A percentile compares a stretch with the other conserved stretches of the same genome.
Conservation (phyloP, 2,797 vertebrate genomes). For the Borostomias antarcticus region DNA sequence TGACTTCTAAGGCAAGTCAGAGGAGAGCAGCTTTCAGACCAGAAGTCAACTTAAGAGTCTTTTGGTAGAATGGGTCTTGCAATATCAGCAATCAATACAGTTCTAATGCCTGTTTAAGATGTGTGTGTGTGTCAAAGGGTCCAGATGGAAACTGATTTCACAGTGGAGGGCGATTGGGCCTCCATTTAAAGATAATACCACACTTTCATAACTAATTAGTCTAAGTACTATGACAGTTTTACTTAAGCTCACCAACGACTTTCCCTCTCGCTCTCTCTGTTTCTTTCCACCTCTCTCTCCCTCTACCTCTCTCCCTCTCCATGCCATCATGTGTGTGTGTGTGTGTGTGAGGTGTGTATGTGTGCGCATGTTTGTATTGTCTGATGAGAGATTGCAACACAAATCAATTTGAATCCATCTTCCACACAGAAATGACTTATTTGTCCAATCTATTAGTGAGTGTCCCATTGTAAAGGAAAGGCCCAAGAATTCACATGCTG, state of each 20-base stretch:
- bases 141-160: conserved; percentile 19
- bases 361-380: background rate
- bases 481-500: conserved; percentile 57
- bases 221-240: conserved; percentile 30
- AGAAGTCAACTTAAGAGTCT: conserved; percentile 29
- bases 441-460: conserved; percentile 72
- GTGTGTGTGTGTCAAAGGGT: background rate
- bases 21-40: conserved; percentile 47
- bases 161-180: background rate
- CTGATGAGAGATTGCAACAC: conserved; percentile 42
- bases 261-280: conserved; percentile 3
- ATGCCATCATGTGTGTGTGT: conserved; percentile 23
- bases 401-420: conserved; percentile 71
- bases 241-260: conserved; percentile 12
- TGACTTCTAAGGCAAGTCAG: conserved; percentile 49
- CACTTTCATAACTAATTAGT: conserved; percentile 10
- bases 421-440: conserved; percentile 71
- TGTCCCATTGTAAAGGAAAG: conserved; percentile 58
- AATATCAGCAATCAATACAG: conserved; percentile 40
- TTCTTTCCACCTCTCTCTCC: conserved; percentile 16
- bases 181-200: conserved; percentile 26
- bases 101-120: conserved; percentile 8
- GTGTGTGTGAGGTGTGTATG: conserved; percentile 5
- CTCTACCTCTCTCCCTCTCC: background rate
- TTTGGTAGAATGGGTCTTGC: conserved; percentile 32